Conservation (phyloP, 2,797 vertebrate species). For the Rhinella marina region DNA sequence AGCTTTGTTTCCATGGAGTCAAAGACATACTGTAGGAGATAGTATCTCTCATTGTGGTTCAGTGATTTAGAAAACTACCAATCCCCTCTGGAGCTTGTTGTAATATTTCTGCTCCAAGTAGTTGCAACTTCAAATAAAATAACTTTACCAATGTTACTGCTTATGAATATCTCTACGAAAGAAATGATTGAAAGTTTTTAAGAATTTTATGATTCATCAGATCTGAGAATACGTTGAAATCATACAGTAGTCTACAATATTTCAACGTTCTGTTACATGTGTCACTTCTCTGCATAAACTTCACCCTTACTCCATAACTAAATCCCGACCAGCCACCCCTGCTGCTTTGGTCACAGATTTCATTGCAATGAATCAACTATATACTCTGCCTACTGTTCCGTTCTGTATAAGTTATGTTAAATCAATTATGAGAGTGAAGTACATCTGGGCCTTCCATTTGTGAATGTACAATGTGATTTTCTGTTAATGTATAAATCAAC, state of each 20-base stretch:
- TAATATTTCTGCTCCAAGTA: not conserved
- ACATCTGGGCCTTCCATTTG: not conserved
- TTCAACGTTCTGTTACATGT: not conserved
- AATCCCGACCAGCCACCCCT: not conserved
- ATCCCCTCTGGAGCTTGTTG: not conserved
- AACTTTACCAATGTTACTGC: not conserved
- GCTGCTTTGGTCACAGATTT: not conserved
- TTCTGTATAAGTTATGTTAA: not conserved
- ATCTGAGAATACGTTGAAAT: not conserved
- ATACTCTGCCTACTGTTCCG: not conserved
- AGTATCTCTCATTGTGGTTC: not conserved
- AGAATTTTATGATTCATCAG: not conserved
- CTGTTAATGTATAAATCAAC: not conserved
- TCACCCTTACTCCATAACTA: not conserved
- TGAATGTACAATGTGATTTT: not conserved
- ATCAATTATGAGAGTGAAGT: not conserved
- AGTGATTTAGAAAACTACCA: not conserved
- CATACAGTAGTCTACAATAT: not conserved
- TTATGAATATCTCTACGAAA: not conserved
- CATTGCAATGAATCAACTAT: not conserved
- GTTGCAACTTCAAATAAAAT: not conserved
- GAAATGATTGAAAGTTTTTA: not conserved
- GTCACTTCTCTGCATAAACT: not conserved
- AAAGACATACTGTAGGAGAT: no score
- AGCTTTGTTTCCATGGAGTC: no score